Evolutionary conservation across 2,888 invertebrate genomes (phyloP), one percentile per base, ranked within the genome.

Genomic region (Eugnorisma glareosa): DNA sequence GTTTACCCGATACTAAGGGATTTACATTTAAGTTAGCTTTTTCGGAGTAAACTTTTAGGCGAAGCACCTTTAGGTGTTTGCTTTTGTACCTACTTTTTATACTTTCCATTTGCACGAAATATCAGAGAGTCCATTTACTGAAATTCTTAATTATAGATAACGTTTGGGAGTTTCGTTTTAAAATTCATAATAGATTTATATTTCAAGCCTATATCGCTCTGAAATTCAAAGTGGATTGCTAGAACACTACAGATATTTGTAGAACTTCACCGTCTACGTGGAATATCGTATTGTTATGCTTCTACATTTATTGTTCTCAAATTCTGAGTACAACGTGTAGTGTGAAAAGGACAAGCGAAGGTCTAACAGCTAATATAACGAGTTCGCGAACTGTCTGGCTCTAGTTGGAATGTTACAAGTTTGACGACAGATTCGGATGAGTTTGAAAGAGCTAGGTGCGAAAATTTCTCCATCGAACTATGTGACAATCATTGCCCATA

Each of bases 341-440:
- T 89, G 89, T 89, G 86, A 89, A 89, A 89, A 91, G 89, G 87
- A 83, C 79, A 86, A 89, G 80, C 73, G 79, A 86, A 88, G 88
- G 87, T 90, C 88, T 90, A 91, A 91, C 89, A 89, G 90, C 90
- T 90, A 91, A 92, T 93, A 88, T 91, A 92, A 92, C 90, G 88
- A 93, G 92, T 91, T 92, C 88, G 84, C 84, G 83, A 93, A 92
- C 91, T 91, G 90, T 91, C 92, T 91, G 89, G 86, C 75, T 80
- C 84, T 83, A 91, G 87, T 90, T 85, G 84, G 89, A 92, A 92
- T 93, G 91, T 91, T 90, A 83, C 81, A 92, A 94, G 93, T 94
- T 94, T 89, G 89, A 88, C 91, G 90, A 92, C 92, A 91, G 91
- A 93, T 92, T 92, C 83, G 87, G 88, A 91, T 87, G 83, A 92